Percentiles rank a stretch among this genome's conserved stretches.
Conservation (phyloP, 2,113 vertebrate genomes). For the Danio rerio region GRCz12tu NC_133177.1:43311001-43311500, state of each 20-base stretch:
- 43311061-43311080: background rate
- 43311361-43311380: background rate
- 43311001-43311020: too few relatives aligned
- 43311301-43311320: constrained; percentile 54
- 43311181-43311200: background rate
- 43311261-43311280: background rate
- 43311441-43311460: background rate
- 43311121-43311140: background rate
- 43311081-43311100: background rate
- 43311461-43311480: background rate
- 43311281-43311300: constrained; percentile 1
- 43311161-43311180: background rate
- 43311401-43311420: background rate
- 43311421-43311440: background rate
- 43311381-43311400: background rate
- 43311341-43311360: constrained; percentile 63
- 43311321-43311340: constrained; percentile 42
- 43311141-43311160: background rate
- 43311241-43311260: background rate
- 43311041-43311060: too few relatives aligned
- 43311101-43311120: background rate
- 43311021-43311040: too few relatives aligned
- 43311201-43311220: background rate
- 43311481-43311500: background rate
- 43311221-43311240: background rate